Conservation (phyloP, 2,113 vertebrate genomes). For the Nestor notabilis region DNA sequence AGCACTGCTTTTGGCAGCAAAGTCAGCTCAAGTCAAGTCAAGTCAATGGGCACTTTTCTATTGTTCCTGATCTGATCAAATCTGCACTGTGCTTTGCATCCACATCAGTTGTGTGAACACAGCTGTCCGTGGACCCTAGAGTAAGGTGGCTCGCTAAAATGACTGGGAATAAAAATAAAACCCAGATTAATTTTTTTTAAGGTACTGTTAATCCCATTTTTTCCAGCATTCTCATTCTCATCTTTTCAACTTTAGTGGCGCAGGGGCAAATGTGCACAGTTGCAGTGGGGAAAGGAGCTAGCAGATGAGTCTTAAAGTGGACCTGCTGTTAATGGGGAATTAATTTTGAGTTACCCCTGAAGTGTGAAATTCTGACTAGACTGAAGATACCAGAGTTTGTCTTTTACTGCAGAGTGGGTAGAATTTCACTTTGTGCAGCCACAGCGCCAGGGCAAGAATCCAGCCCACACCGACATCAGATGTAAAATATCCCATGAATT, state of each 20-base stretch:
- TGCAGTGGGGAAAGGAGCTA: neutral
- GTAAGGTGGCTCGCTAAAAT: neutral
- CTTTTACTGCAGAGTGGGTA: neutral
- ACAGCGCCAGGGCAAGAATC: conserved; percentile 28
- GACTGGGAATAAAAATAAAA: neutral
- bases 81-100: neutral
- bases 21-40: neutral
- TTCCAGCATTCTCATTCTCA: neutral
- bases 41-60: neutral
- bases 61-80: neutral
- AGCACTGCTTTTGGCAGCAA: neutral
- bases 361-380: conserved; percentile 15
- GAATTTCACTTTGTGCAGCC: conserved; percentile 24
- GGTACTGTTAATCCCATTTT: neutral
- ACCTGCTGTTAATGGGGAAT: neutral
- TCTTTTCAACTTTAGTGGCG: neutral
- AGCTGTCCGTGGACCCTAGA: neutral
- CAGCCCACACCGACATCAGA: conserved; percentile 29
- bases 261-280: neutral
- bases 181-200: neutral
- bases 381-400: conserved; percentile 2
- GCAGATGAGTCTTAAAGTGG: neutral
- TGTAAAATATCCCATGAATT: conserved; percentile 52
- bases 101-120: neutral
- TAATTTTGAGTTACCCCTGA: neutral